Base-by-base conservation (phyloP, 2,113 vertebrate species). In the Ranitomeya variabilis region DNA sequence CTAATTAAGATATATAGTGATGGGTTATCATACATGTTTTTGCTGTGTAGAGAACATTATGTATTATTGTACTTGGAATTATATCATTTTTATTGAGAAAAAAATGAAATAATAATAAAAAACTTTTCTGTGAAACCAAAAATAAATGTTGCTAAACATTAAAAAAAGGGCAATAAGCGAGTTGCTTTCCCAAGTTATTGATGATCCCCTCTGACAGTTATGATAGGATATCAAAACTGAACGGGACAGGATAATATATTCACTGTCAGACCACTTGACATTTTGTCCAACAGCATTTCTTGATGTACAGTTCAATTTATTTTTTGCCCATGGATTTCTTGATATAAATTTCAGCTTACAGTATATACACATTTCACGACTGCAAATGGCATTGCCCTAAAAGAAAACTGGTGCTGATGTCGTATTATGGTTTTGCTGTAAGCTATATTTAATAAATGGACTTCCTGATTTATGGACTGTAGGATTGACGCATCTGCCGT, bases 271-370 rank as follows among this genome's bases (percentile, higher is more conserved):
- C 64, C 86, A 71, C 74, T 84, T 89, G 81, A 89, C 80, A 78
- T 76, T 89, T 89, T 84, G 87, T 89, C 87, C 87, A 84, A 89
- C 80, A 83, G 69, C 80, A 78, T 78, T 88, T 88, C 67, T 83
- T 89, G 87, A 89, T 89, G 80, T 89, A 89, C 80, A 83, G 80
- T 89, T 89, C 80, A 83, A 89, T 89, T 89, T 89, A 83, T 83
- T 84, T 45, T 89, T 77, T 76, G 80, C 81, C 59, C 73, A 78
- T 78, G 87, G 87, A 89, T 77, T 88, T 83, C 37, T 83, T 37
- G 37, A 83, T 76, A 83, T 83, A 88, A 83, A 88, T 83, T 88
- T 88, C 52, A 88, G 62, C 87, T 83, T 88, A 83, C 76, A 54
- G 87, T 62, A 60, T 64, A 23, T 74, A 26, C 55, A 73, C 57